Conservation (phyloP, 1,140 invertebrate genomes). For the Myzus persicae region DNA sequence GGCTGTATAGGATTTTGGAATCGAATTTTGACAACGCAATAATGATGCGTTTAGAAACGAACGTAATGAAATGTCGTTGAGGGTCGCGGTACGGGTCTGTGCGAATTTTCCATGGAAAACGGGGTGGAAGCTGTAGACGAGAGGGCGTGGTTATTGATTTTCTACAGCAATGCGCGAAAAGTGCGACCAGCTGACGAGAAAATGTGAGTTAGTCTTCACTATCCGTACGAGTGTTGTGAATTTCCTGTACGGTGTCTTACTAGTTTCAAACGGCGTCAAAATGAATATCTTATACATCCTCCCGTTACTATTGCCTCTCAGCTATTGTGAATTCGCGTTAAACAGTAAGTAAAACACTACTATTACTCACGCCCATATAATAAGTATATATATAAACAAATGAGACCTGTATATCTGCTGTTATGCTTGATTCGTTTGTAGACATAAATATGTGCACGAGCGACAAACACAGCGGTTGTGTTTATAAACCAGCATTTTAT, state of each 20-base stretch:
- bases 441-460: not conserved
- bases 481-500: not conserved
- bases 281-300: not conserved
- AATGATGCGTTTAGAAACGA: not conserved
- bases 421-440: not conserved
- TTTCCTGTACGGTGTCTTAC: not conserved
- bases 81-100: not conserved
- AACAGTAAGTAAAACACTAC: constrained; percentile 28
- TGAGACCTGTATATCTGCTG: not conserved
- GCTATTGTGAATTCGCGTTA: not conserved
- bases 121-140: not conserved
- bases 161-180: constrained; percentile 38
- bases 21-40: not conserved
- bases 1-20: not conserved
- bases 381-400: not conserved
- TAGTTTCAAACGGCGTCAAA: not conserved
- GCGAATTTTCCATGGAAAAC: not conserved
- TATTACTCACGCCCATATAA: not conserved
- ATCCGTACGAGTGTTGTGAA: not conserved
- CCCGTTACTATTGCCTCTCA: not conserved
- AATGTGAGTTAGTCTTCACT: not conserved
- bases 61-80: not conserved
- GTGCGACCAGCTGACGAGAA: constrained; percentile 21
- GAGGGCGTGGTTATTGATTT: constrained; percentile 55
- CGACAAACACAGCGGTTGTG: not conserved